A percentile compares a stretch with the other conserved stretches of the same genome.
These are phyloP conservation scores for Siphamia tubifer DNA, from an alignment of 2,113 vertebrate species.

Conservation along the genomic window DNA sequence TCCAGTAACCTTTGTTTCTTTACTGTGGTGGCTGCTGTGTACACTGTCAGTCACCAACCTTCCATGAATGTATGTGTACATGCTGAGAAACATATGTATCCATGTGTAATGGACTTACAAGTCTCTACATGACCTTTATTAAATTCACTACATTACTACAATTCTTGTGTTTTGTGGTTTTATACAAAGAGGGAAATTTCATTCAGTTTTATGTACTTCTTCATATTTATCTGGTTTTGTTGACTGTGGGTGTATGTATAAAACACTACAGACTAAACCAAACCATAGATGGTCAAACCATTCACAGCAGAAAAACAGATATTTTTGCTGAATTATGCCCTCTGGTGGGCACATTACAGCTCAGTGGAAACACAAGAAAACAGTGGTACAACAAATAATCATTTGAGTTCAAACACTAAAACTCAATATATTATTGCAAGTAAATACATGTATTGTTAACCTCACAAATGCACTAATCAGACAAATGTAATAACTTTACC, in stretches of 20 bases:
- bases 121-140: constrained; percentile 66
- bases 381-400: too few species aligned
- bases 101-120: constrained; percentile 46
- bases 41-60: constrained; percentile 30
- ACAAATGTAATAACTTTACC: too few species aligned
- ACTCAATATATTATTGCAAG: too few species aligned
- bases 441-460: too few species aligned
- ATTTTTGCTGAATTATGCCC: constrained; percentile 41
- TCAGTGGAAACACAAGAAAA: neutral
- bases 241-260: constrained; percentile 18
- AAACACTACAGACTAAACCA: constrained; percentile 33
- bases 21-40: constrained; percentile 50
- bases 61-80: constrained; percentile 62
- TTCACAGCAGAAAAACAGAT: constrained; percentile 13
- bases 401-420: too few species aligned
- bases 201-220: neutral
- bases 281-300: constrained; percentile 65
- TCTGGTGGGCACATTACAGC: constrained; percentile 52
- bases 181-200: neutral
- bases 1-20: constrained; percentile 51
- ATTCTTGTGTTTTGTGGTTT: constrained; percentile 8
- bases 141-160: constrained; percentile 72
- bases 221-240: too few species aligned
- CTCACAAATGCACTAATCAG: too few species aligned
- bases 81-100: constrained; percentile 54